Percentiles rank a stretch among this genome's conserved stretches.
Conservation (phyloP, 2,888 invertebrate species). For the Pteria penguin region DNA sequence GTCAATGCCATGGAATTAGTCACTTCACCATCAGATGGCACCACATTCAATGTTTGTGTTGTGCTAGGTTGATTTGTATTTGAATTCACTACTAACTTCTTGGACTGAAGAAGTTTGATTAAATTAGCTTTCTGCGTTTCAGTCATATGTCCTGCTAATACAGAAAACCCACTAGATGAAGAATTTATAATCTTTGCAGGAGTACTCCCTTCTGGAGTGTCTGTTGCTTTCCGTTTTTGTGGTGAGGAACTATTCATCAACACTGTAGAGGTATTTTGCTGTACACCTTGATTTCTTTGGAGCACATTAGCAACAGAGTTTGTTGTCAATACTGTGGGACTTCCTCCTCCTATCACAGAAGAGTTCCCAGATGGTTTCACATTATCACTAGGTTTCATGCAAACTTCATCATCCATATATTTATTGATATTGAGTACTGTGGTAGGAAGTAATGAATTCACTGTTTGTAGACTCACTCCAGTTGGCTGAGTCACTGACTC, state of each 20-base stretch:
- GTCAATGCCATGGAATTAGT: too few species aligned
- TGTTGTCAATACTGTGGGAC: neutral
- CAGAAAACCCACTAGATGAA: neutral
- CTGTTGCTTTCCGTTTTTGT: neutral
- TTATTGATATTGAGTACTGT: conserved; percentile 16
- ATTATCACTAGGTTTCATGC: neutral
- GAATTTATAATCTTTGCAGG: neutral
- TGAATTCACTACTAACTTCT: neutral
- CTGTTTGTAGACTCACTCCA: neutral
- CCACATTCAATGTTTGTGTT: neutral
- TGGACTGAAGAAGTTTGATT: neutral
- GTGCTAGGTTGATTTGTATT: neutral
- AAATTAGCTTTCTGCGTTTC: neutral
- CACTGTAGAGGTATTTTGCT: too few species aligned
- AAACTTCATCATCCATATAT: conserved; percentile 8
- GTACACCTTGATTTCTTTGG: too few species aligned
- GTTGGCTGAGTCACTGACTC: neutral
- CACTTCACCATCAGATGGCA: neutral
- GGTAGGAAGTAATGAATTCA: conserved; percentile 4
- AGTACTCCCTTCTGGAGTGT: neutral
- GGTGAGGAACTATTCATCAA: neutral
- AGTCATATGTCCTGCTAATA: neutral
- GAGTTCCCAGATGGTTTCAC: too few species aligned
- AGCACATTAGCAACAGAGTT: too few species aligned
- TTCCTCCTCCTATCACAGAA: too few species aligned